phyloP scores from a whole-genome alignment of 2,113 vertebrate species.

The Engystomops pustulosus region DNA sequence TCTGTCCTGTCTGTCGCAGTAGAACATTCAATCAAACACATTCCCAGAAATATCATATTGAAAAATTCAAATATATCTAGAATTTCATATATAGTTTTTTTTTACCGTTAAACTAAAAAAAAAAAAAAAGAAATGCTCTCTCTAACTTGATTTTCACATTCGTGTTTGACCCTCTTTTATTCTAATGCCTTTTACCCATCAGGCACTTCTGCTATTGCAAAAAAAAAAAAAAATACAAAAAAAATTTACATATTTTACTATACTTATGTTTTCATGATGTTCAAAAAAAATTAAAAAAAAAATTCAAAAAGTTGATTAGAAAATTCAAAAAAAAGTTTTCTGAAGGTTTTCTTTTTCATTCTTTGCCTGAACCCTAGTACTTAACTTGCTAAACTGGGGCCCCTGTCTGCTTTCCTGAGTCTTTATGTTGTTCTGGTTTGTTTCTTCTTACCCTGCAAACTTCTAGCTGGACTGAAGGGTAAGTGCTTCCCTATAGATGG shows the following conservation, averaged over 20 bases:
- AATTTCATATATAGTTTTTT: conserved; percentile 5
- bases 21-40: conserved; percentile 66
- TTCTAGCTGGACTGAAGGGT: conserved; percentile 99
- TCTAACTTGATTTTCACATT: conserved; percentile 68
- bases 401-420: conserved; percentile 99
- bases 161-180: conserved; percentile 69
- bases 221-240: too few relatives aligned
- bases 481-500: conserved; percentile 98
- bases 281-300: conserved; percentile 30
- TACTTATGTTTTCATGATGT: conserved; percentile 70
- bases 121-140: too few relatives aligned
- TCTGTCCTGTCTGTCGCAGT: conserved; percentile 68
- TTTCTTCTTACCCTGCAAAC: conserved; percentile 99
- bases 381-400: conserved; percentile 97
- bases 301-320: conserved; percentile 45
- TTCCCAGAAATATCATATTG: conserved; percentile 58
- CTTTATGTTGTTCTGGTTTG: conserved; percentile 99
- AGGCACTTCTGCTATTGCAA: conserved; percentile 66
- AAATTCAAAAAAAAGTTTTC: conserved; percentile 68
- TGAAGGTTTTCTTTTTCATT: conserved; percentile 83
- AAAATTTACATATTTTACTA: too few relatives aligned
- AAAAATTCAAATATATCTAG: too few relatives aligned
- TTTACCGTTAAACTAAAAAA: conserved; percentile 67
- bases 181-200: conserved; percentile 70
- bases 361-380: conserved; percentile 98